phyloP scores from a whole-genome alignment of 2,888 invertebrate genomes.

The Acronicta alni region DNA sequence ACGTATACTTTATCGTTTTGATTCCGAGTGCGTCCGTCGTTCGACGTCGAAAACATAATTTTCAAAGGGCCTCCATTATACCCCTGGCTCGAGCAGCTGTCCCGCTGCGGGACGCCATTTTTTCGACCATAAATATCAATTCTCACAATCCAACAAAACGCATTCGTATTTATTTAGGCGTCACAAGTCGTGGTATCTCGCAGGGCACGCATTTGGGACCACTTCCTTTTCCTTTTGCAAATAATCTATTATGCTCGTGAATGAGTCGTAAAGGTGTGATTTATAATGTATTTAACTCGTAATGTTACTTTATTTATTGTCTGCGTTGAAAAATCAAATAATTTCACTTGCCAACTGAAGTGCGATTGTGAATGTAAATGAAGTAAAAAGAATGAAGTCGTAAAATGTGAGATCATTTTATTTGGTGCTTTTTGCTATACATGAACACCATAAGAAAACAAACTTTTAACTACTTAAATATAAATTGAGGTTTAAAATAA shows the following conservation, averaged over 20 bases:
- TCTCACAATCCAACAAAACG: constrained; percentile 82
- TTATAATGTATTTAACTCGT: constrained; percentile 61
- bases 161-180: constrained; percentile 87
- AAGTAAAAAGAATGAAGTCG: constrained; percentile 27
- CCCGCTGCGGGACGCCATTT: constrained; percentile 79
- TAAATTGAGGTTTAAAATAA: constrained; percentile 36
- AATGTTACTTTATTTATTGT: constrained; percentile 58
- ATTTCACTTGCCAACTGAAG: constrained; percentile 48
- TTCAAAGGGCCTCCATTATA: constrained; percentile 68
- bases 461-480: constrained; percentile 18
- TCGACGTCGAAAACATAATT: constrained; percentile 66
- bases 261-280: constrained; percentile 68
- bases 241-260: constrained; percentile 70
- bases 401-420: constrained; percentile 46
- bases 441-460: constrained; percentile 19
- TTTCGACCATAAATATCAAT: constrained; percentile 88
- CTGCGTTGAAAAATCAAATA: constrained; percentile 45
- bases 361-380: constrained; percentile 25
- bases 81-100: constrained; percentile 72
- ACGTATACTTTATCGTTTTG: constrained; percentile 61
- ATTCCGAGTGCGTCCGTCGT: constrained; percentile 59
- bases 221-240: constrained; percentile 76
- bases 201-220: constrained; percentile 68
- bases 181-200: constrained; percentile 70
- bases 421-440: constrained; percentile 28